Evolutionary conservation across 2,113 vertebrate genomes (phyloP).

Genomic region (Morone chrysops): DNA sequence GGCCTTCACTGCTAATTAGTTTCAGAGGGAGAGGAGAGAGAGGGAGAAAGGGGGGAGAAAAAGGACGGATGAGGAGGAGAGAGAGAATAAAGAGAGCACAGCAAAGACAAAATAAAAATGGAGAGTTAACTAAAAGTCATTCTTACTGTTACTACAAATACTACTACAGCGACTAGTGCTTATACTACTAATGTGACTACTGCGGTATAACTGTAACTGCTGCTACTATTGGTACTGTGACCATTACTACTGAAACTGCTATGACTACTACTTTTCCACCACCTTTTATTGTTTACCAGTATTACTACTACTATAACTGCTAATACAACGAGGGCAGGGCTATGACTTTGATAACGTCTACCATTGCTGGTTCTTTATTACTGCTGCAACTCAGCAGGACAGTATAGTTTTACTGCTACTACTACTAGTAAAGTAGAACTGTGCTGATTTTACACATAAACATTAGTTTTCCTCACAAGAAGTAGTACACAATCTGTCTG

Average conservation of each 20-base stretch:
- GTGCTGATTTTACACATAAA: not conserved
- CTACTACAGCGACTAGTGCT: not conserved
- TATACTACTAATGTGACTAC: not conserved
- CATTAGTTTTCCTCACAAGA: not conserved
- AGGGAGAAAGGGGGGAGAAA: slow-evolving; percentile 1
- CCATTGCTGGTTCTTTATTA: not conserved
- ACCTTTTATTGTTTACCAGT: too few species aligned
- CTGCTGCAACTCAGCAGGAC: not conserved
- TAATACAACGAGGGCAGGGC: not conserved
- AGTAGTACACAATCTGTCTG: too few species aligned
- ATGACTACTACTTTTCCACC: not conserved
- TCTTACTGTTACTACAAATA: not conserved
- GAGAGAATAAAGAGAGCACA: slow-evolving; percentile 18
- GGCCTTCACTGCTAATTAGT: slow-evolving; percentile 77
- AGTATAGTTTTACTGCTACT: not conserved
- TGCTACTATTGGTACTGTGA: too few species aligned
- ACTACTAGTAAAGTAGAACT: not conserved
- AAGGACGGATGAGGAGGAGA: slow-evolving; percentile 53
- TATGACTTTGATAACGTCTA: not conserved
- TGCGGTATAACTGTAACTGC: not conserved
- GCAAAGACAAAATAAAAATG: slow-evolving; percentile 1
- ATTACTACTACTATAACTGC: not conserved
- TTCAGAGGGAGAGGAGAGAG: slow-evolving; percentile 73
- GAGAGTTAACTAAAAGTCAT: slow-evolving; percentile 8
- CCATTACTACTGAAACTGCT: not conserved